phyloP scores from a whole-genome alignment of 2,113 vertebrate species.

The Gymnogyps californianus region DNA sequence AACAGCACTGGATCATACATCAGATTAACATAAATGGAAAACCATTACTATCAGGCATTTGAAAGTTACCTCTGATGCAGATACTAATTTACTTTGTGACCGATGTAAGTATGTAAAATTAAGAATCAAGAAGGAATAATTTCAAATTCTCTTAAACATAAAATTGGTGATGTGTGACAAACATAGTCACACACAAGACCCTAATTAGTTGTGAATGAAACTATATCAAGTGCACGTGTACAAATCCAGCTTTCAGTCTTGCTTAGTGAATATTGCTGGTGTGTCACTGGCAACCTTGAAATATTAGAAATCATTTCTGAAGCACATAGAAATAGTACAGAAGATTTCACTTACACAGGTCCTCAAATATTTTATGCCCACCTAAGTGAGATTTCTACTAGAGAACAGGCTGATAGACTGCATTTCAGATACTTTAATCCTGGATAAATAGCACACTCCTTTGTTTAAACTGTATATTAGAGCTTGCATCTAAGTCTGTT shows the following conservation, averaged over 20 bases:
- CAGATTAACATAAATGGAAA: not conserved
- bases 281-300: not conserved
- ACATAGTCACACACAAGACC: not conserved
- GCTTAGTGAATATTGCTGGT: not conserved
- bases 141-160: not conserved
- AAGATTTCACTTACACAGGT: not conserved
- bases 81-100: not conserved
- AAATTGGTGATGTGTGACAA: not conserved
- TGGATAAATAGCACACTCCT: not conserved
- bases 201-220: not conserved
- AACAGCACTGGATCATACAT: not conserved
- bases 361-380: not conserved
- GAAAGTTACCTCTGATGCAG: not conserved
- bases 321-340: not conserved
- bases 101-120: not conserved
- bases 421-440: not conserved
- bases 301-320: not conserved
- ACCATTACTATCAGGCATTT: not conserved
- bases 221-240: not conserved
- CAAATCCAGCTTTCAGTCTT: not conserved
- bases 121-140: not conserved
- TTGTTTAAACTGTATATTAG: not conserved
- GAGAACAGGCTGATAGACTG: not conserved
- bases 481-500: not conserved
- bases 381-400: not conserved